Evolutionary conservation across 2,797 vertebrate genomes (phyloP), one percentile per base, ranked within the genome.

Genomic region (Brachyrhaphis roseni): DNA sequence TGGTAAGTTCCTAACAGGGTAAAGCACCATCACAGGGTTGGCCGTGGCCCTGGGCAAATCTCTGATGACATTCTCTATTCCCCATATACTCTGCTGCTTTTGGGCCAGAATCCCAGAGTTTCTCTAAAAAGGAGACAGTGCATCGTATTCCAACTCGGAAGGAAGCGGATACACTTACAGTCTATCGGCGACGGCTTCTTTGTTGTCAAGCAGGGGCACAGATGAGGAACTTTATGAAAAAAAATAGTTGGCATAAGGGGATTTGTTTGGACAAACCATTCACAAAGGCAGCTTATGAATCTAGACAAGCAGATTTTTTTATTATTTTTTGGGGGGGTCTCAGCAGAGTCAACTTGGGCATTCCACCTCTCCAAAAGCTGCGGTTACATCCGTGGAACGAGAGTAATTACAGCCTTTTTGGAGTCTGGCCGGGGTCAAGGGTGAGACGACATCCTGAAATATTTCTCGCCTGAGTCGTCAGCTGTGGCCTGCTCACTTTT

Each of bases 321-420:
- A 34, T 34, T 34, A 34, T 11, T 43, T 15, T 46, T 45, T 45
- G 12, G 45, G 13, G 16, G 47, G 2, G 72, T 39, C 41, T 77
- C 55, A 34, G 73, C 15, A 39, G 70, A 31, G 53, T 81, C 74
- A 26, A 15, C 66, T 57, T 31, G 39, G 23, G 71, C 62, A 70
- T 86, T 82, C 78, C 16, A 43, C 75, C 46, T 59, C 84, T 86
- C 86, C 83, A 79, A 86, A 75, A 84, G 78, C 59, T n/a, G 77
- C 1, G 55, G 59, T 84, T 82, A 76, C 71, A 82, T 85, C 83
- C 74, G 78, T 36, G 68, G 64, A 86, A 80, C 20, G 45, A 77
- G 45, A 77, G 85, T 95, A 94, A 96, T 93, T 92, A 90, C 88
- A 78, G 79, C 89, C 94, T 94, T 94, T 94, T 64, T 79, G 75